Evolutionary conservation across 2,888 invertebrate species (phyloP).

Genomic region (Prosopocoilus inquinatus): DNA sequence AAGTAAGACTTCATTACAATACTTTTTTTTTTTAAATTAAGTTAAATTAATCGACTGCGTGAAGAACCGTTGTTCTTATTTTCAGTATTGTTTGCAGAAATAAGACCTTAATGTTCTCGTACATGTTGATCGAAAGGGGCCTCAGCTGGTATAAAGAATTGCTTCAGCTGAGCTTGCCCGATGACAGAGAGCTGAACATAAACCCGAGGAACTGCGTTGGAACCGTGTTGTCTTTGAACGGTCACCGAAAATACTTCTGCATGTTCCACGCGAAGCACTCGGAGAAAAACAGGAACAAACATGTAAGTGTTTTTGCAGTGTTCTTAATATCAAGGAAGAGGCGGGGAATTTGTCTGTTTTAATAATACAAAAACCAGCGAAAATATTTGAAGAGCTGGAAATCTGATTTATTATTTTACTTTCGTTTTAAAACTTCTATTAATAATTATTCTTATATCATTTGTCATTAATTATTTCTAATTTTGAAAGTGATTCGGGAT

Average conservation of each 20-base stretch:
- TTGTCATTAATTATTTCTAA: no score
- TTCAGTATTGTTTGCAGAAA: conserved; percentile 74
- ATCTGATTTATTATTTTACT: no score
- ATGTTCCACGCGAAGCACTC: conserved; percentile 98
- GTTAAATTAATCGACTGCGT: no score
- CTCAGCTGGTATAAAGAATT: conserved; percentile 91
- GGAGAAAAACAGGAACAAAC: conserved; percentile 50
- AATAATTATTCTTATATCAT: no score
- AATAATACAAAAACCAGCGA: no score
- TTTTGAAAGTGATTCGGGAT: no score
- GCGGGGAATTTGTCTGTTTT: no score
- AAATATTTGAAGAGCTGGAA: no score
- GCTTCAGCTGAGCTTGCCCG: conserved; percentile 81
- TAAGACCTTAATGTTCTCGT: conserved; percentile 94
- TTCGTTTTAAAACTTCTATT: no score
- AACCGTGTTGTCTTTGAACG: conserved; percentile 92
- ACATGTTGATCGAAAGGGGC: conserved; percentile 88
- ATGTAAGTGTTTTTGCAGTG: no score
- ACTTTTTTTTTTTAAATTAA: neutral
- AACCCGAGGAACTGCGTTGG: conserved; percentile 97
- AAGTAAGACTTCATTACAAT: conserved; percentile 61
- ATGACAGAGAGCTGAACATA: conserved; percentile 78
- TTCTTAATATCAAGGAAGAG: no score
- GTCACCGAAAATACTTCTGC: conserved; percentile 96
- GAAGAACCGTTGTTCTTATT: neutral